Percentiles rank a stretch among this genome's conserved stretches.
Conservation (phyloP, 2,113 vertebrate species). For the Anguilla rostrata region DNA sequence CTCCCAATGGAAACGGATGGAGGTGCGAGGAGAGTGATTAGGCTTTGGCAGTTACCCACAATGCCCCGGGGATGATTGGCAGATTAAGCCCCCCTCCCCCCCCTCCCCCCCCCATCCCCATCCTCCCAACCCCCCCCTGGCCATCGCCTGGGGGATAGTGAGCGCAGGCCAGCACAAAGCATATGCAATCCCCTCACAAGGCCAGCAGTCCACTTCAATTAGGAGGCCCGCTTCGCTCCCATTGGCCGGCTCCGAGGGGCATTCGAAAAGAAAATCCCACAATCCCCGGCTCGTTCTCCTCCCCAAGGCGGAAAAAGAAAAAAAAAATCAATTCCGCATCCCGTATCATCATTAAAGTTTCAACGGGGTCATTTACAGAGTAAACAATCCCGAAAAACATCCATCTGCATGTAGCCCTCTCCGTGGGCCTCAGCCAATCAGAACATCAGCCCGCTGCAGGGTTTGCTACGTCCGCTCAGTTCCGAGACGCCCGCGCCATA, state of each 20-base stretch:
- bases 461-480: conserved; percentile 21
- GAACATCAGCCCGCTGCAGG: background rate
- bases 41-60: conserved; percentile 70
- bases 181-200: conserved; percentile 65
- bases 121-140: conserved; percentile 49
- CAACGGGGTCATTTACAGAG: conserved; percentile 38
- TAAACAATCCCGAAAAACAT: conserved; percentile 35
- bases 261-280: conserved; percentile 47
- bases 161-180: conserved; percentile 61
- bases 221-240: conserved; percentile 36
- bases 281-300: background rate
- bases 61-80: conserved; percentile 58
- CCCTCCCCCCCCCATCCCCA: background rate
- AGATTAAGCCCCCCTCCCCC: conserved; percentile 64
- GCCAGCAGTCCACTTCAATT: conserved; percentile 63
- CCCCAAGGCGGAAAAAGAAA: background rate
- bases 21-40: conserved; percentile 64
- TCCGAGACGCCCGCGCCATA: background rate
- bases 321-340: conserved; percentile 54
- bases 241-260: conserved; percentile 33
- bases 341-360: conserved; percentile 43
- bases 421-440: conserved; percentile 9
- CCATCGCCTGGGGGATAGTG: conserved; percentile 44
- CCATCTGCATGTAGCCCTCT: conserved; percentile 12
- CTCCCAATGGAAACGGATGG: conserved; percentile 36